Percentiles rank a stretch among this genome's conserved stretches.
These are phyloP conservation scores for Harlomillsia oculata DNA, from an alignment of 1,140 invertebrate genomes.

Conservation along the genomic window DNA sequence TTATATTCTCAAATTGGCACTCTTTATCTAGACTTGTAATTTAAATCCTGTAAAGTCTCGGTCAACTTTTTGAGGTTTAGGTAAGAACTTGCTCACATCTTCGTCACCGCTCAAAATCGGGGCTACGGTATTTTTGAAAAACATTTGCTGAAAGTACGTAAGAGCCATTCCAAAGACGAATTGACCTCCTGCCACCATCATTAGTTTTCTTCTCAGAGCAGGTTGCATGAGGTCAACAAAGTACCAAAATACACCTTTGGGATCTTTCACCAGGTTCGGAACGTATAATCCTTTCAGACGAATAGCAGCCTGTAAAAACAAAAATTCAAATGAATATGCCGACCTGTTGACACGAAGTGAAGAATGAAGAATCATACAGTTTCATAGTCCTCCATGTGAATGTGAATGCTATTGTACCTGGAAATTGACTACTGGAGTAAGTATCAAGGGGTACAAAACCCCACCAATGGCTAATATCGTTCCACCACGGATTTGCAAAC, in stretches of 20 bases:
- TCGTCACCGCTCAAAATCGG: too few species aligned
- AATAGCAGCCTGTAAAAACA: conserved; percentile 18
- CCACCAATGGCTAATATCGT: conserved; percentile 39
- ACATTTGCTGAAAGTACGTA: conserved; percentile 22
- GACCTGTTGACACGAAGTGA: too few species aligned
- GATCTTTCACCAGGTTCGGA: conserved; percentile 21
- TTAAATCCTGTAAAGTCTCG: too few species aligned
- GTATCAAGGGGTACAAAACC: conserved; percentile 42
- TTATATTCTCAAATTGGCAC: too few species aligned
- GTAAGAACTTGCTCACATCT: too few species aligned
- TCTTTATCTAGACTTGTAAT: too few species aligned
- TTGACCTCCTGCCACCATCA: neutral
- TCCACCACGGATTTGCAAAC: conserved; percentile 42
- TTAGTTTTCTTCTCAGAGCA: neutral
- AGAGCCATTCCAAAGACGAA: conserved; percentile 23
- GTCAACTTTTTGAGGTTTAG: too few species aligned
- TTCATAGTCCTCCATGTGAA: too few species aligned
- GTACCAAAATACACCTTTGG: conserved; percentile 12
- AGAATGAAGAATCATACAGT: too few species aligned
- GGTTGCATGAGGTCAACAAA: conserved; percentile 7
- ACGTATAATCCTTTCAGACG: conserved; percentile 6
- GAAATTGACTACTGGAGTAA: conserved; percentile 41
- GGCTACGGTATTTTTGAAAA: too few species aligned
- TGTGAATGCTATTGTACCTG: too few species aligned
- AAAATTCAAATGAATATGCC: neutral